phyloP scores from a whole-genome alignment of 1,140 invertebrate species.

The Psilanteris sp. region DNA sequence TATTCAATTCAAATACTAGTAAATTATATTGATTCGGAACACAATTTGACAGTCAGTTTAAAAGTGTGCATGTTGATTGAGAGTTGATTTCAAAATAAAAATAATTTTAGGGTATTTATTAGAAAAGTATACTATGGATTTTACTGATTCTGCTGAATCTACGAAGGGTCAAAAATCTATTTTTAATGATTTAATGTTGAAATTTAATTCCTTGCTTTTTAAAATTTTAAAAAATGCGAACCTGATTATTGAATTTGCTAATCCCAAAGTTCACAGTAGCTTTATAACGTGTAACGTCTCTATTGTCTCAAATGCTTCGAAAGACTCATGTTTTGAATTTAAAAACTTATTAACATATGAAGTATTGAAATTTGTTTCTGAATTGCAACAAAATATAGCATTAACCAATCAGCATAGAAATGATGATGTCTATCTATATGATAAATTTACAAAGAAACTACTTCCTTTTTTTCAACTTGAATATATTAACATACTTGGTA shows the following conservation, averaged over 20 bases:
- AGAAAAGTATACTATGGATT: too few species aligned
- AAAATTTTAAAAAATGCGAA: too few species aligned
- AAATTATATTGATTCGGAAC: constrained; percentile 5
- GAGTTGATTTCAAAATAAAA: too few species aligned
- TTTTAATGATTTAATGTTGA: too few species aligned
- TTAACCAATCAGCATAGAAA: constrained; percentile 14
- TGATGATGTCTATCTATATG: constrained; percentile 5
- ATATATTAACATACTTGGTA: background rate
- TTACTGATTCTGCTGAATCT: too few species aligned
- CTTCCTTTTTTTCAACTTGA: constrained; percentile 1
- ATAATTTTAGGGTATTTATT: background rate
- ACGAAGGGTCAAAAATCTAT: too few species aligned
- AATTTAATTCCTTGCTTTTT: too few species aligned
- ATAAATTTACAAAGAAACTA: background rate
- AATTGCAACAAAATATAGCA: constrained; percentile 19
- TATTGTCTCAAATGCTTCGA: background rate
- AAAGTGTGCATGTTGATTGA: too few species aligned
- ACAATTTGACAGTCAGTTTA: background rate
- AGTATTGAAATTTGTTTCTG: constrained; percentile 4
- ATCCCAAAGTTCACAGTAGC: too few species aligned
- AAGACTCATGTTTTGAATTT: background rate
- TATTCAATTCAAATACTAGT: background rate
- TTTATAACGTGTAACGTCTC: too few species aligned
- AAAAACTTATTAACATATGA: constrained; percentile 8
- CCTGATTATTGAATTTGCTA: too few species aligned